Percentiles rank a stretch among this genome's conserved stretches.
Conservation (phyloP, 2,797 vertebrate species). For the Mareca strepera region DNA sequence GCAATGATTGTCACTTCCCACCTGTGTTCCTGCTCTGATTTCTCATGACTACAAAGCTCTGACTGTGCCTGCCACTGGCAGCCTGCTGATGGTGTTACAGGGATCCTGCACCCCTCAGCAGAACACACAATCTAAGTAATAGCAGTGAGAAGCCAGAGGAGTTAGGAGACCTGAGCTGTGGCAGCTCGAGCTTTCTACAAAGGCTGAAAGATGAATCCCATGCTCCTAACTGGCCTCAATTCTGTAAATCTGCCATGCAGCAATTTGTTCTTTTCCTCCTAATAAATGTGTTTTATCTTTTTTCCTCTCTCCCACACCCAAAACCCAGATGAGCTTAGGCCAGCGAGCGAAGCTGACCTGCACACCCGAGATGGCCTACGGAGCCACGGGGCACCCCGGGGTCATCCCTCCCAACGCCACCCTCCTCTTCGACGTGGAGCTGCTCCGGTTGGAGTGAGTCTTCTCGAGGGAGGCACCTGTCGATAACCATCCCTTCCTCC, state of each 20-base stretch:
- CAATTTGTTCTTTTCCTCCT: not conserved
- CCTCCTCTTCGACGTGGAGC: conserved; percentile 97
- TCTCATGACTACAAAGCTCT: not conserved
- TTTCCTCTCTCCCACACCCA: conserved; percentile 3
- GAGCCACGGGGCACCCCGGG: conserved; percentile 93
- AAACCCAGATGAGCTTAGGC: conserved; percentile 94
- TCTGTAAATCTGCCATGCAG: not conserved
- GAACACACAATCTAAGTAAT: not conserved
- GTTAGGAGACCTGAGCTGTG: not conserved
- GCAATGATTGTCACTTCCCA: too few relatives aligned
- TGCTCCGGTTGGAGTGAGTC: conserved; percentile 94
- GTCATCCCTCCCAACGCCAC: conserved; percentile 98
- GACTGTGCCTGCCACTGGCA: not conserved
- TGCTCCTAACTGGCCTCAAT: not conserved
- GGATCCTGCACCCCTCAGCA: accelerated
- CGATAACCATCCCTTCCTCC: conserved; percentile 48
- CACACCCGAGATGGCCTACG: conserved; percentile 96
- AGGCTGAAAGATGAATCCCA: not conserved
- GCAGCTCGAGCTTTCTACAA: not conserved
- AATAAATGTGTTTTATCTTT: conserved; percentile 44
- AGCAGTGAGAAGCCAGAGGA: not conserved
- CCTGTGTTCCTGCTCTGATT: not conserved
- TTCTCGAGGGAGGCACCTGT: conserved; percentile 47
- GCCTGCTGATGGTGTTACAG: not conserved
- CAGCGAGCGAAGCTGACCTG: conserved; percentile 98